Evolutionary conservation across 2,888 invertebrate genomes (phyloP).

Genomic region (Stomorhina lunata): DNA sequence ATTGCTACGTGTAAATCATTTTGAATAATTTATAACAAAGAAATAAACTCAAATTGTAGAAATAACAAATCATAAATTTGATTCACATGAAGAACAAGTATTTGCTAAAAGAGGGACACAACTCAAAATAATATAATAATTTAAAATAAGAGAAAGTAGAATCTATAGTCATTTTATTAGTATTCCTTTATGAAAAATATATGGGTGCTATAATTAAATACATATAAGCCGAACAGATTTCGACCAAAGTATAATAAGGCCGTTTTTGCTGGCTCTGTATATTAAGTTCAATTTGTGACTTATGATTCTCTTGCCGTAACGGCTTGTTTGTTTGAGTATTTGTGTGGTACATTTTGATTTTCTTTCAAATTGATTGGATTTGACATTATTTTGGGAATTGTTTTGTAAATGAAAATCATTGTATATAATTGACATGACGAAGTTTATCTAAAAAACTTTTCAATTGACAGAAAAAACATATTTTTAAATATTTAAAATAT

Average conservation of each 20-base stretch:
- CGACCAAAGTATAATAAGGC: too few species aligned
- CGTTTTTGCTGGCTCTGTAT: too few species aligned
- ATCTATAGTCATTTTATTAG: too few species aligned
- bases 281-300: too few species aligned
- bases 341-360: slow-evolving; percentile 3
- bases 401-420: slow-evolving; percentile 16
- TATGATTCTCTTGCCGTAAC: too few species aligned
- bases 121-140: too few species aligned
- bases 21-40: slow-evolving; percentile 52
- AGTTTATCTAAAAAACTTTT: not conserved
- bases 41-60: not conserved
- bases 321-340: not conserved
- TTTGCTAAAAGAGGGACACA: too few species aligned
- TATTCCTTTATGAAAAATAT: too few species aligned
- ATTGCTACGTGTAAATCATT: slow-evolving; percentile 49
- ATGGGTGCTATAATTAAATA: too few species aligned
- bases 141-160: too few species aligned
- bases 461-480: not conserved
- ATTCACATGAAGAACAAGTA: not conserved
- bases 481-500: too few species aligned
- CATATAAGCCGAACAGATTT: too few species aligned
- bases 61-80: slow-evolving; percentile 12
- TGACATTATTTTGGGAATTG: slow-evolving; percentile 58
- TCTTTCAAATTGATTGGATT: slow-evolving; percentile 44
- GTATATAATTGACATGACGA: slow-evolving; percentile 19